Evolutionary conservation across 2,888 invertebrate genomes (phyloP), one percentile per base, ranked within the genome.

Genomic region (Heliothis peltigera): DNA sequence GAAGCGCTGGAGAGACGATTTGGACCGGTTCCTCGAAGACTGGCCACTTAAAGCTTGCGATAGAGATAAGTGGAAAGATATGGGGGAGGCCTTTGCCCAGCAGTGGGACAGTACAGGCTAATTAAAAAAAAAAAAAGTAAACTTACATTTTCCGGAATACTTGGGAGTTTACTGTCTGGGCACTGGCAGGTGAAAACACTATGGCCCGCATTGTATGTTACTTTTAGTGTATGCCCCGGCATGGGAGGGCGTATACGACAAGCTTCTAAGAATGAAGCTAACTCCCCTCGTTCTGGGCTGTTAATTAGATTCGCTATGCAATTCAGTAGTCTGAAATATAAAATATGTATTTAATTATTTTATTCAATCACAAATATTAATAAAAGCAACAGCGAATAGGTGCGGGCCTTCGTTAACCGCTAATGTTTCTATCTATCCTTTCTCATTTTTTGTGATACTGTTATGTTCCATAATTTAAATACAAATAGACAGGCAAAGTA

Each of bases 111-210:
- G n/a, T n/a, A n/a, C n/a, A n/a, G n/a, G n/a, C n/a, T n/a, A n/a
- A n/a, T n/a, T n/a, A n/a, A n/a, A n/a, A n/a, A n/a, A n/a, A n/a
- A n/a, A n/a, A n/a, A 12, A 12, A 21, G 1, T 19, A 32, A 77
- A 96, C 97, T 97, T 93, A 98, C 99, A 96, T 99, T 99, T 93
- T 98, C 98, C 58, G 99, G 99, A 95, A 99, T 98, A 91, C 98
- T 98, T 19, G 99, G 99, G 81, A 99, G 95, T 87, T 97, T 97
- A 82, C 97, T 97, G 84, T 97, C 96, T 85, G 98, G 98, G 86
- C 96, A 96, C 97, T 98, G 95, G 78, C 96, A 96, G 78, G 88
- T 85, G 84, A 94, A 93, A 63, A 91, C 91, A 77, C 88, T 91
- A 78, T 91, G 90, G 6, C 93, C 94, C 1, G 92, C 90, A 75